phyloP scores from a whole-genome alignment of 2,113 vertebrate genomes.

The Pseudorasbora parva region DNA sequence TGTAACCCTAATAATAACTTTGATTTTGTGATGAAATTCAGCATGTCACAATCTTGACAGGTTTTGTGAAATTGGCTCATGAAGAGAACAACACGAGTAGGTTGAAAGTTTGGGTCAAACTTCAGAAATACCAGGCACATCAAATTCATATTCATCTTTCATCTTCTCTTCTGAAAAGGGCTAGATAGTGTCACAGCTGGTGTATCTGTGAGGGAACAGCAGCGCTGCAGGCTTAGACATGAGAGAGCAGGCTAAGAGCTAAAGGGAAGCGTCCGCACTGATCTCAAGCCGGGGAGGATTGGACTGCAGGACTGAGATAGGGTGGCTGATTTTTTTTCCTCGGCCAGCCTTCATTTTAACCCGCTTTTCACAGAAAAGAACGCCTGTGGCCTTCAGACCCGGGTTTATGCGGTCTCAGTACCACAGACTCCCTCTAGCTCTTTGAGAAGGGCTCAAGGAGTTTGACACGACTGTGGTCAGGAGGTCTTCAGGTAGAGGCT shows the following conservation, averaged over 20 bases:
- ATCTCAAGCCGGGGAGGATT: conserved; percentile 3
- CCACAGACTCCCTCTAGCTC: background rate
- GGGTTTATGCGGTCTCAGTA: background rate
- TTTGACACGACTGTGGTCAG: background rate
- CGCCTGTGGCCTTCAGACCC: conserved; percentile 7
- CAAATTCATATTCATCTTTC: conserved; percentile 20
- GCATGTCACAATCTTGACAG: background rate
- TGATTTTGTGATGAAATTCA: background rate
- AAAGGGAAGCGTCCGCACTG: background rate
- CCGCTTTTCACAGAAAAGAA: background rate
- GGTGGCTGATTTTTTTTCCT: background rate
- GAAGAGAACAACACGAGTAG: background rate
- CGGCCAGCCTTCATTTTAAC: conserved; percentile 26
- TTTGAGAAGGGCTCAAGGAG: background rate
- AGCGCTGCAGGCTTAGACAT: conserved; percentile 32
- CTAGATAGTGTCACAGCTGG: background rate
- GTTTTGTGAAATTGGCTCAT: background rate
- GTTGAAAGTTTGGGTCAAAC: conserved; percentile 17
- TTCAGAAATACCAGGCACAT: conserved; percentile 10
- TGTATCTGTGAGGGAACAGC: conserved; percentile 16
- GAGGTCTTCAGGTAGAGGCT: background rate
- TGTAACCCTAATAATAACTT: background rate
- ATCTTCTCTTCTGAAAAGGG: background rate
- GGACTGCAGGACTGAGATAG: conserved; percentile 15
- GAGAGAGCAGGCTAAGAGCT: conserved; percentile 26